Evolutionary conservation across 2,888 invertebrate genomes (phyloP).

Genomic region (Carcina quercana): DNA sequence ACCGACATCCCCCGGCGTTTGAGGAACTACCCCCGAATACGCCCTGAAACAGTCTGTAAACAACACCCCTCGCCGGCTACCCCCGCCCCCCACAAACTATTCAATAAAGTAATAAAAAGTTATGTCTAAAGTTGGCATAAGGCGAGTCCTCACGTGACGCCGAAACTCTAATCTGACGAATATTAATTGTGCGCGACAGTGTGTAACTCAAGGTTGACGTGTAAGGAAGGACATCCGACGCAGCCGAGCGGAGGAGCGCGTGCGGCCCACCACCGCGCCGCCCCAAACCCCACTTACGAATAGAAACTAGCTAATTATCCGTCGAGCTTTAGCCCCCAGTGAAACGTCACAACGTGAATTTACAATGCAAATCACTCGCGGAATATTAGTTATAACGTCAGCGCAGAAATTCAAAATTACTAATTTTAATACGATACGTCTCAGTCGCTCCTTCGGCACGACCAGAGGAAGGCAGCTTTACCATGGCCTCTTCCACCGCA

Average conservation of each 20-base stretch:
- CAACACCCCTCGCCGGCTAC: conserved; percentile 37
- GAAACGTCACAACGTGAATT: conserved; percentile 66
- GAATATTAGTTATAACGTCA: conserved; percentile 71
- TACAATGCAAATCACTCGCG: conserved; percentile 71
- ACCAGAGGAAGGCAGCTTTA: conserved; percentile 55
- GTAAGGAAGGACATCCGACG: conserved; percentile 54
- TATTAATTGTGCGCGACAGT: conserved; percentile 31
- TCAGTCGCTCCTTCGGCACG: conserved; percentile 66
- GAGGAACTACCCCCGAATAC: conserved; percentile 55
- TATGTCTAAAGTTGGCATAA: conserved; percentile 31
- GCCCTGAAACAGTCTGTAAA: conserved; percentile 45
- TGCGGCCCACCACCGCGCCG: conserved; percentile 26
- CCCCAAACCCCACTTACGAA: conserved; percentile 43
- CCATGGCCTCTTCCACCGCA: conserved; percentile 41
- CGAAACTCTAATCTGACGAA: conserved; percentile 17
- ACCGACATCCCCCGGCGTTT: conserved; percentile 53
- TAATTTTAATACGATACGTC: conserved; percentile 69
- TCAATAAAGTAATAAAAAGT: conserved; percentile 21
- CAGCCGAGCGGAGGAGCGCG: no score
- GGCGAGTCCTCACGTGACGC: conserved; percentile 28
- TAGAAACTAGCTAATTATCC: conserved; percentile 72
- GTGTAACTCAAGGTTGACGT: conserved; percentile 34
- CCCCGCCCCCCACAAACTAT: conserved; percentile 25
- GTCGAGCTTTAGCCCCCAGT: conserved; percentile 60
- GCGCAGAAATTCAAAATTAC: conserved; percentile 68